Conservation (phyloP, 2,797 vertebrate genomes). For the Paramormyrops hopkinsi region DNA sequence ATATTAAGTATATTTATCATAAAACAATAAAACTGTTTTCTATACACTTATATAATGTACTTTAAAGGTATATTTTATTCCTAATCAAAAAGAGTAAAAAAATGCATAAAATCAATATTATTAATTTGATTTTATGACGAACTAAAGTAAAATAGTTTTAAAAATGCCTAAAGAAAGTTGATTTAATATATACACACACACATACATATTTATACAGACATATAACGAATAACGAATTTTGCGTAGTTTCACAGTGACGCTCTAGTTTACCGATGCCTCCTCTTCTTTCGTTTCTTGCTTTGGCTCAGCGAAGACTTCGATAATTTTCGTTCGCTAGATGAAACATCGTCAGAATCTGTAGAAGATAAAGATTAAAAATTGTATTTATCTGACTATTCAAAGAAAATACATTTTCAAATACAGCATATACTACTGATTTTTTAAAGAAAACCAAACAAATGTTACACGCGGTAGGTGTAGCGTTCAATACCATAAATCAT, state of each 20-base stretch:
- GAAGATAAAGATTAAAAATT: conserved; percentile 17
- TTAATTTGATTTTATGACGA: not conserved
- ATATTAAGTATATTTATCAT: not conserved
- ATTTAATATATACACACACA: not conserved
- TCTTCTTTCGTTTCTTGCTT: conserved; percentile 97
- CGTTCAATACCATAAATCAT: not conserved
- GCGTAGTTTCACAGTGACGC: not conserved
- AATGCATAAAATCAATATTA: not conserved
- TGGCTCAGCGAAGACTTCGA: conserved; percentile 85
- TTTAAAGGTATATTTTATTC: not conserved
- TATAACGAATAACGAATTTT: not conserved
- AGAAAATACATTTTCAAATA: not conserved
- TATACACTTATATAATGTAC: not conserved
- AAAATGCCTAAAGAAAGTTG: not conserved
- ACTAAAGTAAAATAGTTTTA: not conserved
- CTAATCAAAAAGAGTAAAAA: not conserved
- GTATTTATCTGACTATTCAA: not conserved
- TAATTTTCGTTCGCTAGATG: conserved; percentile 85
- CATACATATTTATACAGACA: not conserved
- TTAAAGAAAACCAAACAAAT: not conserved
- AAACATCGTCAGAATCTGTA: conserved; percentile 93
- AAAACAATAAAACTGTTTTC: not conserved
- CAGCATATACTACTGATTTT: not conserved
- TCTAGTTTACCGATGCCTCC: conserved; percentile 79
- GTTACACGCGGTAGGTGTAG: not conserved